Evolutionary conservation across 2,113 vertebrate species (phyloP).

Genomic region (Lanius collurio): DNA sequence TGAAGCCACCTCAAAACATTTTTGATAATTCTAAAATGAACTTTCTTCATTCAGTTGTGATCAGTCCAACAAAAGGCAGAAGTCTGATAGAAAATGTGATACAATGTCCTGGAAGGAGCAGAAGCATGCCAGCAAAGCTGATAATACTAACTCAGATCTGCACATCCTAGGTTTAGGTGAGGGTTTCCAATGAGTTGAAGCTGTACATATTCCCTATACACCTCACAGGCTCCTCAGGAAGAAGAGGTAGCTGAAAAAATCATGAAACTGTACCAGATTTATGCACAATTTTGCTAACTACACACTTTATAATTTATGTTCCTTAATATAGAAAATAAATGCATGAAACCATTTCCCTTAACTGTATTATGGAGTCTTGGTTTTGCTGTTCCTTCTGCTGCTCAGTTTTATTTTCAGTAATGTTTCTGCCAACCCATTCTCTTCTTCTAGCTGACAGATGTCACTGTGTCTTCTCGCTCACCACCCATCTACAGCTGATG

Average conservation of each 20-base stretch:
- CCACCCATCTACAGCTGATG: constrained; percentile 5
- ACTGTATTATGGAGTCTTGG: background rate
- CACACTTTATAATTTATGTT: background rate
- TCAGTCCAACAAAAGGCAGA: background rate
- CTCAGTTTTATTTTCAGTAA: constrained; percentile 28
- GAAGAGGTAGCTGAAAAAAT: background rate
- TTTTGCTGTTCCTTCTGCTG: background rate
- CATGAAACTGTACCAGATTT: background rate
- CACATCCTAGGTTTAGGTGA: background rate
- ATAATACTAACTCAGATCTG: background rate
- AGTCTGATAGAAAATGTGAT: background rate
- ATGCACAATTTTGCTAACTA: background rate
- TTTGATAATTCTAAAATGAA: background rate
- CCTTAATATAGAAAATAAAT: background rate
- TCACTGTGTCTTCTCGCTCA: background rate
- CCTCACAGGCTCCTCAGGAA: background rate
- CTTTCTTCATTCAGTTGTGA: background rate
- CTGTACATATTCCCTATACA: background rate
- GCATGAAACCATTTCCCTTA: background rate
- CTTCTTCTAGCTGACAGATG: constrained; percentile 26
- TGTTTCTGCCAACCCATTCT: background rate
- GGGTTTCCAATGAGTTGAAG: background rate
- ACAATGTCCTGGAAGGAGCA: background rate
- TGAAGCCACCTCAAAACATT: background rate
- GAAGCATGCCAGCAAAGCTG: background rate